Evolutionary conservation across 1,140 invertebrate species (phyloP).

Genomic region (Zaprionus africanus): DNA sequence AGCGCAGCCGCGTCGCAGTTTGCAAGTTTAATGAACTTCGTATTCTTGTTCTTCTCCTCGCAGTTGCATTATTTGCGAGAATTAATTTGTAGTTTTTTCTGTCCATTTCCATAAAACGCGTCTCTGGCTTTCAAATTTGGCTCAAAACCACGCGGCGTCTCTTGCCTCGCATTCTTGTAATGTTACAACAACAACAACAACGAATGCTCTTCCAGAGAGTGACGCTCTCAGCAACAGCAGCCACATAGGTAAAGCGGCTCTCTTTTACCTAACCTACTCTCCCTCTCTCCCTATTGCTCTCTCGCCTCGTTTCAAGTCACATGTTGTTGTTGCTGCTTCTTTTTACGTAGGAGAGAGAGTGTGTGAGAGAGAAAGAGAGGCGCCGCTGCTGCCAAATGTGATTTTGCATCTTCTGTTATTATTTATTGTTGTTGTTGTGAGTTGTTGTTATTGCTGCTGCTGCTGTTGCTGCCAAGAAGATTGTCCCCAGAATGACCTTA

Average conservation of each 20-base stretch:
- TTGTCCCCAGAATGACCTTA: slow-evolving; percentile 79
- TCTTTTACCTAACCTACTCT: slow-evolving; percentile 22
- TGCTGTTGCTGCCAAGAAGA: slow-evolving; percentile 35
- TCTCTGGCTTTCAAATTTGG: slow-evolving; percentile 39
- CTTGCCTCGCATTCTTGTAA: slow-evolving; percentile 65
- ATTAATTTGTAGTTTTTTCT: slow-evolving; percentile 21
- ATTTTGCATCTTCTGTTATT: slow-evolving; percentile 27
- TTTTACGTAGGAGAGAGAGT: not conserved
- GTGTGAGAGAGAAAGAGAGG: not conserved
- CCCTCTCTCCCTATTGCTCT: slow-evolving; percentile 18
- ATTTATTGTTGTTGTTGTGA: slow-evolving; percentile 25
- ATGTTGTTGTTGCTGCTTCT: slow-evolving; percentile 54
- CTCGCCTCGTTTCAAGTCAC: slow-evolving; percentile 49
- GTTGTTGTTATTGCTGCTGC: slow-evolving; percentile 10
- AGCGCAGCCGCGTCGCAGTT: slow-evolving; percentile 22
- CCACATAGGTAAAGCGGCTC: slow-evolving; percentile 14
- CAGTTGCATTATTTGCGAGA: slow-evolving; percentile 11
- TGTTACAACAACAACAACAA: slow-evolving; percentile 50
- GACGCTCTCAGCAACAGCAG: slow-evolving; percentile 19
- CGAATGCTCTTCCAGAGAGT: slow-evolving; percentile 20
- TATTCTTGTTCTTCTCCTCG: not conserved
- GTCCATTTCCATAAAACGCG: slow-evolving; percentile 61
- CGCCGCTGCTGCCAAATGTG: slow-evolving; percentile 31
- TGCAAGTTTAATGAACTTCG: slow-evolving; percentile 67
- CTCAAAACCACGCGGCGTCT: slow-evolving; percentile 51